Percentiles rank a stretch among this genome's conserved stretches.
phyloP scores from a whole-genome alignment of 2,113 vertebrate species.

The Himantopus leucocephalus region DNA sequence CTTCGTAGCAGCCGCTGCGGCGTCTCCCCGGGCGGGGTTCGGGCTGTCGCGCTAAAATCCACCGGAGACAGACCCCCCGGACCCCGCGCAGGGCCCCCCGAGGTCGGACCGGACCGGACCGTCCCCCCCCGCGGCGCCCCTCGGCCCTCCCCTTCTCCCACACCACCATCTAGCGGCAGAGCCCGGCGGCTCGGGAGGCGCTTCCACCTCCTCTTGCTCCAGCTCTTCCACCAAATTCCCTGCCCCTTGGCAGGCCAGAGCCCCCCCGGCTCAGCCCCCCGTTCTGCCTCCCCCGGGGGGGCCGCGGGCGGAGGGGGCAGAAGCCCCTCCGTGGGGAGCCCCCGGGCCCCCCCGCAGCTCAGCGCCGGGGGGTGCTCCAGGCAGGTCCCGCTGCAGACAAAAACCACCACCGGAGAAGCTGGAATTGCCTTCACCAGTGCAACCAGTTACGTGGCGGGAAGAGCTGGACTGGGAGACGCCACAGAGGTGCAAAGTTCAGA shows the following conservation, averaged over 20 bases:
- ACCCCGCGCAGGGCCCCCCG: too few relatives aligned
- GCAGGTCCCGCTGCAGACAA: too few relatives aligned
- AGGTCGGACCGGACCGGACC: too few relatives aligned
- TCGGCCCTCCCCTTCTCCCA: not conserved
- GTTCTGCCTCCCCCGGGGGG: not conserved
- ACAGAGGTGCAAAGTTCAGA: fast-evolving
- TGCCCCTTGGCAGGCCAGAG: not conserved
- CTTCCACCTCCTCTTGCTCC: not conserved
- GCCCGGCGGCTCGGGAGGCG: not conserved
- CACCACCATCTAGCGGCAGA: not conserved
- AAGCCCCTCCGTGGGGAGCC: not conserved
- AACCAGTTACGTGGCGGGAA: fast-evolving
- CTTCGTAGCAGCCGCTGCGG: fast-evolving
- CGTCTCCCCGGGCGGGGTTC: fast-evolving
- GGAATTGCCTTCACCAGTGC: not conserved
- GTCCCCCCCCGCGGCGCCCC: too few relatives aligned
- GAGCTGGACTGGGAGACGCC: fast-evolving
- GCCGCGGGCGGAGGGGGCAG: too few relatives aligned
- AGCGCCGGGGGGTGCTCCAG: fast-evolving
- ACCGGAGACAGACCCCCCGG: too few relatives aligned
- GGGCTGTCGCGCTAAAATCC: not conserved
- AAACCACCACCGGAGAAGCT: fast-evolving
- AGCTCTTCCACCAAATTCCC: too few relatives aligned
- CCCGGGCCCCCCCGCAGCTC: too few relatives aligned
- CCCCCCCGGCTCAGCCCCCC: not conserved